phyloP scores from a whole-genome alignment of 2,113 vertebrate genomes.

The Indicator indicator region DNA sequence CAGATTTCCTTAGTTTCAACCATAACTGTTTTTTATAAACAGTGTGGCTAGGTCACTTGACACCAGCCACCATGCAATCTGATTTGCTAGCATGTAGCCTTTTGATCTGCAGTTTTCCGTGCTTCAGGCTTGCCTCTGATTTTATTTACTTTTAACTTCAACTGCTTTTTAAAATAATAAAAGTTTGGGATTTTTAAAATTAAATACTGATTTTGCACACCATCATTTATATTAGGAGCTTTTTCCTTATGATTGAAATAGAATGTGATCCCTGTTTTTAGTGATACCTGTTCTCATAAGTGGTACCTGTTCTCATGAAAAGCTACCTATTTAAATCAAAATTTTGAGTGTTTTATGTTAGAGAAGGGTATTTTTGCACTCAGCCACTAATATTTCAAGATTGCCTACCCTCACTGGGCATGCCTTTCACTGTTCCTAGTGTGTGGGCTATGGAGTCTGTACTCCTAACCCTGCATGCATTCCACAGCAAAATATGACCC shows the following conservation, averaged over 20 bases:
- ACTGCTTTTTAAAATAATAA: background rate
- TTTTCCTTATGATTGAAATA: background rate
- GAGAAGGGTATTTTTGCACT: background rate
- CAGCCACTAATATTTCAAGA: background rate
- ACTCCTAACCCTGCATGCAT: background rate
- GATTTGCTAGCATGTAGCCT: background rate
- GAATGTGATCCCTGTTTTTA: background rate
- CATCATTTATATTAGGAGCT: background rate
- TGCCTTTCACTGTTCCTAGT: background rate
- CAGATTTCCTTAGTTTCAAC: background rate
- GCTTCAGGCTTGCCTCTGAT: background rate
- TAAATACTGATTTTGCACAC: background rate
- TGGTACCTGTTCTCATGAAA: background rate
- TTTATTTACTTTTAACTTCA: slow-evolving; percentile 14
- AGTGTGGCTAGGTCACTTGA: slow-evolving; percentile 4
- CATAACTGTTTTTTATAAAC: background rate
- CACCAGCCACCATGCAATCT: background rate
- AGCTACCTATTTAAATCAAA: background rate
- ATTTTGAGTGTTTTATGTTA: background rate
- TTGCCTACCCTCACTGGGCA: background rate
- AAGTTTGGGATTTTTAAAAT: background rate
- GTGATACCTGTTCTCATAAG: background rate
- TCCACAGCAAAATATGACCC: background rate
- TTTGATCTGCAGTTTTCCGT: slow-evolving; percentile 27
- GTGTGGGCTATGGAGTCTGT: background rate